phyloP scores from a whole-genome alignment of 2,113 vertebrate species.

The Glaucidium brasilianum region DNA sequence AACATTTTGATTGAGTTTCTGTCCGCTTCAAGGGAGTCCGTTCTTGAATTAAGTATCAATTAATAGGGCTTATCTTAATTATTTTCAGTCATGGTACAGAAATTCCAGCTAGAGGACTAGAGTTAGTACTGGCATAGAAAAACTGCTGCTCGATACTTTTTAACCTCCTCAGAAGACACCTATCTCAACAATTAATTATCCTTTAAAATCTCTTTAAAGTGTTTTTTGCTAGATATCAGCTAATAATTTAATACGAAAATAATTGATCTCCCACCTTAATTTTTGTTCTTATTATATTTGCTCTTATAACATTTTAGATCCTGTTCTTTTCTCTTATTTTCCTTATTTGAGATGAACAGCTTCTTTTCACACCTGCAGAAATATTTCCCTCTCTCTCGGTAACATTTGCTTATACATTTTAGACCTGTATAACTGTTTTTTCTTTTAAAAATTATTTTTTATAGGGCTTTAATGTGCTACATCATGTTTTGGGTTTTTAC shows the following conservation, averaged over 20 bases:
- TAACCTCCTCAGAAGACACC: not conserved
- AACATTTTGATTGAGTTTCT: not conserved
- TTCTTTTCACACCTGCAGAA: not conserved
- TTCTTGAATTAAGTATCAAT: not conserved
- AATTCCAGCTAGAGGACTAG: not conserved
- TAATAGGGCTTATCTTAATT: not conserved
- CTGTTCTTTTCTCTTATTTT: not conserved
- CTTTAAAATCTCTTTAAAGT: not conserved
- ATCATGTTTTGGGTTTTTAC: not conserved
- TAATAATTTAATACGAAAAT: not conserved
- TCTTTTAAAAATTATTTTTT: not conserved
- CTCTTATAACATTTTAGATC: not conserved
- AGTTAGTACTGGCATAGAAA: not conserved
- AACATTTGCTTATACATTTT: not conserved
- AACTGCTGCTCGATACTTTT: not conserved
- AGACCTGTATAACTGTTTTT: not conserved
- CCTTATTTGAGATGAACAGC: not conserved
- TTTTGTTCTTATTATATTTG: not conserved
- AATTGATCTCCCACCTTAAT: not conserved
- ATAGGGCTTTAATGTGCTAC: not conserved
- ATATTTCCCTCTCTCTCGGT: not conserved
- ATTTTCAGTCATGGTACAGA: not conserved
- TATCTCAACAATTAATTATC: not conserved
- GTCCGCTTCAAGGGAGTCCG: not conserved
- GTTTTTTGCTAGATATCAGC: not conserved